Evolutionary conservation across 2,888 invertebrate species (phyloP).

Genomic region (Gymnoscelis rufifasciata): DNA sequence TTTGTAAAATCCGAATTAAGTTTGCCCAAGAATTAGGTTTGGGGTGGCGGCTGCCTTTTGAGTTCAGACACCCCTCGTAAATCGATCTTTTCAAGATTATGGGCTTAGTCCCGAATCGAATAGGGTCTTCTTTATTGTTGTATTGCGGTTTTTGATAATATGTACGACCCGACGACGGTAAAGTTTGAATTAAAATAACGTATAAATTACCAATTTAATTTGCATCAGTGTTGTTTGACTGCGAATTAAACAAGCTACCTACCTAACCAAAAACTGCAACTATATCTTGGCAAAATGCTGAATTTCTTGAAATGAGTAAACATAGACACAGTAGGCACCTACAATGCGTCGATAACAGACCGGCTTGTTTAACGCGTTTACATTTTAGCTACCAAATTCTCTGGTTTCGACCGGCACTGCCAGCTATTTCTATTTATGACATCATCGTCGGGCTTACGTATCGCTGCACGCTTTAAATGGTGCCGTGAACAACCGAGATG

Average conservation of each 20-base stretch:
- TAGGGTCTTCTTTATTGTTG: neutral
- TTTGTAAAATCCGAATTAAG: conserved; percentile 32
- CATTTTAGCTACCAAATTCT: conserved; percentile 64
- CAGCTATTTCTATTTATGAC: conserved; percentile 81
- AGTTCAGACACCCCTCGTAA: conserved; percentile 11
- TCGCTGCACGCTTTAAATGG: conserved; percentile 81
- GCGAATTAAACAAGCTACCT: neutral
- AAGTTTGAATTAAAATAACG: conserved; percentile 11
- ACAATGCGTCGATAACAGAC: conserved; percentile 7
- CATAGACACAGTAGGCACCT: neutral
- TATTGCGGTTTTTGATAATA: conserved; percentile 8
- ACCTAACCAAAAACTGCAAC: neutral
- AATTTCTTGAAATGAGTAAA: conserved; percentile 2
- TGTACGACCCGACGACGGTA: too few species aligned
- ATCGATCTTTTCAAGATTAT: conserved; percentile 16
- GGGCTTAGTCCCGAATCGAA: conserved; percentile 2
- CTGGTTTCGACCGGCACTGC: conserved; percentile 55
- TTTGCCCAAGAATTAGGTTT: conserved; percentile 21
- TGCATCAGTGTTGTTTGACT: neutral
- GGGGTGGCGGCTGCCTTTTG: neutral
- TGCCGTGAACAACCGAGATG: conserved; percentile 63
- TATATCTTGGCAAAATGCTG: conserved; percentile 3
- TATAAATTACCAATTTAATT: conserved; percentile 14
- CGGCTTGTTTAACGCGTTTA: conserved; percentile 45
- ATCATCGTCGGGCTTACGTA: conserved; percentile 79